A percentile compares a stretch with the other conserved stretches of the same genome.
Conservation (phyloP, 2,888 invertebrate genomes). For the Leucophenga montana region DNA sequence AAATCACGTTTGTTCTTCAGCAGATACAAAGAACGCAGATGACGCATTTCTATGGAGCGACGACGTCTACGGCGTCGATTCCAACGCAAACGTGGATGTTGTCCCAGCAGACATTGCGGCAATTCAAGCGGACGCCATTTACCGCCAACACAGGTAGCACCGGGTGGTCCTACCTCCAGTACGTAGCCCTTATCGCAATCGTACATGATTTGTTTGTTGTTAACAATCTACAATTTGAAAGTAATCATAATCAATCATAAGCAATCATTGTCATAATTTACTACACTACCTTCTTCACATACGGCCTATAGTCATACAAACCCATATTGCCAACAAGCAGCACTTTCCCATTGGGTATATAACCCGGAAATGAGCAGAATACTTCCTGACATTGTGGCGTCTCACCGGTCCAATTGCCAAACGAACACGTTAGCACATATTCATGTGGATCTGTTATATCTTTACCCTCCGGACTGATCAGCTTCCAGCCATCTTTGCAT, state of each 20-base stretch:
- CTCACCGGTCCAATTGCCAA: conserved; percentile 95
- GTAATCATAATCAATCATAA: not conserved
- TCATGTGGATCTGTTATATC: conserved; percentile 74
- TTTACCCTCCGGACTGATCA: conserved; percentile 80
- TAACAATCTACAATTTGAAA: conserved; percentile 77
- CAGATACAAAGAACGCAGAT: conserved; percentile 65
- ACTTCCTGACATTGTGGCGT: conserved; percentile 91
- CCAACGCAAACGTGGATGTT: conserved; percentile 90
- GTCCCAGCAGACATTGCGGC: conserved; percentile 88
- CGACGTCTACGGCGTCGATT: conserved; percentile 77
- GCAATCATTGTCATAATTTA: not conserved
- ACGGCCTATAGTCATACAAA: conserved; percentile 93
- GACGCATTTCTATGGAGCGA: conserved; percentile 72
- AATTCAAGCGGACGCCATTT: conserved; percentile 92
- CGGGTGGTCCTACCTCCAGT: conserved; percentile 88
- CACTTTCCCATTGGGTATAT: conserved; percentile 90
- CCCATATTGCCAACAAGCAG: conserved; percentile 96
- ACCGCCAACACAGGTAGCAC: conserved; percentile 95
- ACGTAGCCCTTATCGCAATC: conserved; percentile 95
- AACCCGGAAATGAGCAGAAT: conserved; percentile 94
- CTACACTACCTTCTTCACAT: conserved; percentile 85
- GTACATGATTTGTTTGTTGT: conserved; percentile 96
- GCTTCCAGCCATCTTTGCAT: conserved; percentile 92
- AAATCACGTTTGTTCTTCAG: conserved; percentile 61
- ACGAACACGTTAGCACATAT: conserved; percentile 88